Percentiles rank a stretch among this genome's conserved stretches.
Evolutionary conservation across 2,888 invertebrate genomes (phyloP).

Genomic region (Ichneumoninae sp.): DNA sequence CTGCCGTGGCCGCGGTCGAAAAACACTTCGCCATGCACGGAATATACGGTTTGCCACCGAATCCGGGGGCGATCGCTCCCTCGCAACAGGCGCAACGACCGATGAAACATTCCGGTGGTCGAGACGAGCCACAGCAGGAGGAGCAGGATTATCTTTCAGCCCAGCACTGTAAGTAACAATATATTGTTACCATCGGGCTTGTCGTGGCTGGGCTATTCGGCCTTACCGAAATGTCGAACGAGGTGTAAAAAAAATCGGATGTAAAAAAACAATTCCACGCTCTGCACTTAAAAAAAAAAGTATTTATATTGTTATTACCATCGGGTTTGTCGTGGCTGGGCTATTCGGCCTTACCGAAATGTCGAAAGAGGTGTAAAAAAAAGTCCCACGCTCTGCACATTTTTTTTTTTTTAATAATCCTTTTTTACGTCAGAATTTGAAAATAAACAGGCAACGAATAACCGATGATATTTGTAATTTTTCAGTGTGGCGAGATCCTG

Average conservation of each 20-base stretch:
- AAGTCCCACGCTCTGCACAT: no score
- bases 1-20: conserved; percentile 80
- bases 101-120: conserved; percentile 79
- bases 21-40: conserved; percentile 83
- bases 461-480: conserved; percentile 68
- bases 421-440: conserved; percentile 4
- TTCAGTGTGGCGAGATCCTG: conserved; percentile 88
- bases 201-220: background rate
- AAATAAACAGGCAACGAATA: conserved; percentile 9
- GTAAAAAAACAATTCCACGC: no score
- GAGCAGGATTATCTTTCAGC: conserved; percentile 88
- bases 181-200: background rate
- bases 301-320: background rate
- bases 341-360: background rate
- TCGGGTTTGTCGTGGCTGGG: background rate
- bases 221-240: background rate
- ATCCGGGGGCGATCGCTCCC: conserved; percentile 78
- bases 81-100: conserved; percentile 83
- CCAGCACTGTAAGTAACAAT: conserved; percentile 85
- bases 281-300: no score
- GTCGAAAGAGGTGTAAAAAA: background rate
- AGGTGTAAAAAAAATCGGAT: background rate
- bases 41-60: conserved; percentile 80
- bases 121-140: conserved; percentile 85
- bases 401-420: background rate